Percentiles rank a stretch among this genome's conserved stretches.
Conservation (phyloP, 2,113 vertebrate genomes). For the Zingel zingel region DNA sequence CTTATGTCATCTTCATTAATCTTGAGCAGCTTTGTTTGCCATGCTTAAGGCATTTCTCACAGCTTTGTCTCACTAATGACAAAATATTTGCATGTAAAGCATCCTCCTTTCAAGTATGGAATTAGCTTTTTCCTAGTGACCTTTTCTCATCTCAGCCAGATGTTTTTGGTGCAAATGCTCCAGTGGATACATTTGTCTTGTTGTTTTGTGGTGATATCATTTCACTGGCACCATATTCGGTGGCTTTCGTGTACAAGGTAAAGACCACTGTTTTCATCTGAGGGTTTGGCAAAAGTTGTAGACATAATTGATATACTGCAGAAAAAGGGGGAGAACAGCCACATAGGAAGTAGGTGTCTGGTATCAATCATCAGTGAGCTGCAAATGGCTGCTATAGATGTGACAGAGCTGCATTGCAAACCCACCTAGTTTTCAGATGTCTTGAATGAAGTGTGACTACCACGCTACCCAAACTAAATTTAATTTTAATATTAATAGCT, state of each 20-base stretch:
- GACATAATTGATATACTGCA: neutral
- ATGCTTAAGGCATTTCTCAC: constrained; percentile 21
- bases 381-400: too few relatives aligned
- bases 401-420: too few relatives aligned
- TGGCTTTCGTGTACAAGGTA: neutral
- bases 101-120: constrained; percentile 42
- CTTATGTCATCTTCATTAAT: constrained; percentile 39
- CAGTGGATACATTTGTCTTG: constrained; percentile 40
- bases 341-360: too few relatives aligned
- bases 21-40: constrained; percentile 30
- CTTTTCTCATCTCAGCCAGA: constrained; percentile 52
- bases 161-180: constrained; percentile 35
- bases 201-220: constrained; percentile 24
- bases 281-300: neutral
- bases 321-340: neutral
- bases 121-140: constrained; percentile 47
- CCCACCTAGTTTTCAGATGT: too few relatives aligned
- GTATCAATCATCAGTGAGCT: too few relatives aligned
- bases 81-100: constrained; percentile 33
- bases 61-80: constrained; percentile 40
- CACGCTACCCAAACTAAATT: too few relatives aligned
- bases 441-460: too few relatives aligned
- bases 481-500: too few relatives aligned
- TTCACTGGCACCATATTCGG: neutral
- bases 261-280: neutral